phyloP scores from a whole-genome alignment of 2,113 vertebrate genomes.

The Aegotheles bennettii region DNA sequence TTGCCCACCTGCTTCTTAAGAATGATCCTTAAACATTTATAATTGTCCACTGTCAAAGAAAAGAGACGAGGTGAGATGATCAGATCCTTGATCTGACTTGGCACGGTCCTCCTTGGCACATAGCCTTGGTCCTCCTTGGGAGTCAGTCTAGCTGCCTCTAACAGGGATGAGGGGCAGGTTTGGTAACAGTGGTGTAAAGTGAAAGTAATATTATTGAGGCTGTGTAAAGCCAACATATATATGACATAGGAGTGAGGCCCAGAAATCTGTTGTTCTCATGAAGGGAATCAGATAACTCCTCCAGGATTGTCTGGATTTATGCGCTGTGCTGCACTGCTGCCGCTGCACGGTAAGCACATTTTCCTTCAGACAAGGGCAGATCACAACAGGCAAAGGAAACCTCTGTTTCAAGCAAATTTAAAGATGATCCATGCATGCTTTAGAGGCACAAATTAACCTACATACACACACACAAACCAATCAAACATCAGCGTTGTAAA shows the following conservation, averaged over 20 bases:
- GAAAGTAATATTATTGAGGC: background rate
- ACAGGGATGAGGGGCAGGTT: background rate
- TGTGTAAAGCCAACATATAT: background rate
- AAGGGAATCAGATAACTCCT: background rate
- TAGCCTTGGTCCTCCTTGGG: no score
- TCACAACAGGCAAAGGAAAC: conserved; percentile 10
- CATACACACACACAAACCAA: conserved; percentile 31
- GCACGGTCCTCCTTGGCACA: no score
- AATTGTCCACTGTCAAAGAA: background rate
- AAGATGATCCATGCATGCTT: conserved; percentile 84
- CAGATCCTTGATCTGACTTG: background rate
- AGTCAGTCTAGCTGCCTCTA: background rate
- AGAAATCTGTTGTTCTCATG: background rate
- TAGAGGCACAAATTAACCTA: conserved; percentile 74
- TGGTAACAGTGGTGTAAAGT: background rate
- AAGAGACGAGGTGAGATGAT: background rate
- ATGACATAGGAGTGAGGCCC: background rate
- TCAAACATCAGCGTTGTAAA: conserved; percentile 73
- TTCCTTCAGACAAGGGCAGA: conserved; percentile 34
- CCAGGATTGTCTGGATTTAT: background rate
- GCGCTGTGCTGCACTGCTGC: background rate
- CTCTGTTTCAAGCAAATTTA: conserved; percentile 70
- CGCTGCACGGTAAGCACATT: background rate
- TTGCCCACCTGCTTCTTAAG: background rate
- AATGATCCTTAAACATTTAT: background rate